Conservation (phyloP, 2,113 vertebrate genomes). For the Corythoichthys intestinalis region DNA sequence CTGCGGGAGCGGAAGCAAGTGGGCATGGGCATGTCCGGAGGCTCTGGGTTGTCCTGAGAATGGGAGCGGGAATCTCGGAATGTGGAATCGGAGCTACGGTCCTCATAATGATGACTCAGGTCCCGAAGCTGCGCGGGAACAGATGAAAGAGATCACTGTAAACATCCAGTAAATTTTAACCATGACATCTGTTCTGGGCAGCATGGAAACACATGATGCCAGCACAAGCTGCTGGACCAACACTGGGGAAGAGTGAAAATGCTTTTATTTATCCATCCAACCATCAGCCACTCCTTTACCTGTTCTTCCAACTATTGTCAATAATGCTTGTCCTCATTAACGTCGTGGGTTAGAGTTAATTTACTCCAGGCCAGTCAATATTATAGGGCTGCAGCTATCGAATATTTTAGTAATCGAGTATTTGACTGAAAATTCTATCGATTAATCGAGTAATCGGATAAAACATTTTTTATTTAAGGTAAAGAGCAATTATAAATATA, state of each 20-base stretch:
- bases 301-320: too few species aligned
- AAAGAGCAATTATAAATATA: too few species aligned
- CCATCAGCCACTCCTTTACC: not conserved
- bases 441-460: too few species aligned
- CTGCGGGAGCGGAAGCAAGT: constrained; percentile 96
- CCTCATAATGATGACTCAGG: constrained; percentile 85
- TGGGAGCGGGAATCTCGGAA: constrained; percentile 82
- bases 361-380: too few species aligned
- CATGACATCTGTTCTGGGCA: not conserved
- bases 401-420: too few species aligned
- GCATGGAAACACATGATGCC: not conserved
- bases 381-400: too few species aligned
- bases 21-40: constrained; percentile 87
- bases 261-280: not conserved
- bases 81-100: constrained; percentile 81
- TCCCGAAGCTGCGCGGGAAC: constrained; percentile 76
- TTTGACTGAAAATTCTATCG: too few species aligned
- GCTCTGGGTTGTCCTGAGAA: constrained; percentile 79
- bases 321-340: not conserved
- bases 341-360: too few species aligned
- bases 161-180: not conserved
- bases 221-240: not conserved
- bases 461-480: too few species aligned
- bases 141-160: constrained; percentile 15
- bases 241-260: not conserved